phyloP scores from a whole-genome alignment of 2,113 vertebrate species.

The Cercocebus atys region DNA sequence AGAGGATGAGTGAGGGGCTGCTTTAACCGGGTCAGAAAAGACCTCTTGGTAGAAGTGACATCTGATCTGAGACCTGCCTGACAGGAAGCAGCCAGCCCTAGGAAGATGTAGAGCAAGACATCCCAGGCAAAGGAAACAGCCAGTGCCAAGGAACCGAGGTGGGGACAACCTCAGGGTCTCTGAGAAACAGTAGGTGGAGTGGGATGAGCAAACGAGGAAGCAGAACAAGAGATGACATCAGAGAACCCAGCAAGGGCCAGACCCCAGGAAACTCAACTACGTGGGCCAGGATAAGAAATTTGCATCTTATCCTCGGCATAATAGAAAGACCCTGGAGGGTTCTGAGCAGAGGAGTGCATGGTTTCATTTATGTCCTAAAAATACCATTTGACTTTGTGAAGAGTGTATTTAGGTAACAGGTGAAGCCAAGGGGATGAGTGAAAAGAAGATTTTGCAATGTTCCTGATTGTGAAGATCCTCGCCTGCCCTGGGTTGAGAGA shows the following conservation, averaged over 20 bases:
- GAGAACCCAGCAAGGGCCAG: background rate
- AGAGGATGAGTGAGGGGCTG: background rate
- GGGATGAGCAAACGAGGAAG: background rate
- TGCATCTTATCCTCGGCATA: background rate
- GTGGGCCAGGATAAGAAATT: background rate
- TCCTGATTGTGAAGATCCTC: background rate
- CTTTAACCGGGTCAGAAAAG: background rate
- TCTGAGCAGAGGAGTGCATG: background rate
- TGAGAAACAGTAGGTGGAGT: background rate
- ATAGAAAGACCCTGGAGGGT: background rate
- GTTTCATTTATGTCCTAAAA: background rate
- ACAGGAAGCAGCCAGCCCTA: background rate
- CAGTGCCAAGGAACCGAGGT: background rate
- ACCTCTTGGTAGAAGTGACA: background rate
- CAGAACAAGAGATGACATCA: background rate
- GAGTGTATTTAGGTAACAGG: constrained; percentile 22
- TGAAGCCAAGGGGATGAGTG: background rate
- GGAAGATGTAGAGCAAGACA: background rate
- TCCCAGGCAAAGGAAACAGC: background rate
- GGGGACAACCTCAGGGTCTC: background rate
- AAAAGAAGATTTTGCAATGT: background rate
- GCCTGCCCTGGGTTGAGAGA: background rate
- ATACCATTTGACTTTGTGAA: background rate
- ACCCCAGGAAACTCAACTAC: background rate
- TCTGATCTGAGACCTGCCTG: background rate